Conservation (phyloP, 2,888 invertebrate genomes). For the Peribatodes rhomboidaria region DNA sequence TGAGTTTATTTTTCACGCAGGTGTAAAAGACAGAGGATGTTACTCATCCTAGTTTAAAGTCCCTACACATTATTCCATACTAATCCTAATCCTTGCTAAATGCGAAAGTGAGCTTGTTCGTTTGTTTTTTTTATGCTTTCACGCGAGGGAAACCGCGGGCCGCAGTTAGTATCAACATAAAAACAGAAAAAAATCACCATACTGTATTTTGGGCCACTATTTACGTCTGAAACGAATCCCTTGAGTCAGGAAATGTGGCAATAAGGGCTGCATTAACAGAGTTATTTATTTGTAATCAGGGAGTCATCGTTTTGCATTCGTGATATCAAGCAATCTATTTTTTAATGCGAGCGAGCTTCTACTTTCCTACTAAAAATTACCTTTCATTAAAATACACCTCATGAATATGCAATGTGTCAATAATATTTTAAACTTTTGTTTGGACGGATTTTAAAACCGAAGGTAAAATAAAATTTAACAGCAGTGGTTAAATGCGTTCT, state of each 20-base stretch:
- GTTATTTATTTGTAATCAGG: constrained; percentile 11
- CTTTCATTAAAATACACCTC: not conserved
- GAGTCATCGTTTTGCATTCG: constrained; percentile 9
- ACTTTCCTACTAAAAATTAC: not conserved
- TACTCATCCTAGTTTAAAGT: too few species aligned
- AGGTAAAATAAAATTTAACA: not conserved
- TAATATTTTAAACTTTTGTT: not conserved
- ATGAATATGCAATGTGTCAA: constrained; percentile 2
- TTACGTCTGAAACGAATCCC: not conserved
- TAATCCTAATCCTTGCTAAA: too few species aligned
- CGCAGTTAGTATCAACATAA: too few species aligned
- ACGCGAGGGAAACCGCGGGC: too few species aligned
- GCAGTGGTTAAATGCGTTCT: not conserved
- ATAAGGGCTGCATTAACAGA: not conserved
- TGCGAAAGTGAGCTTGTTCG: too few species aligned
- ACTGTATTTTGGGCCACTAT: not conserved
- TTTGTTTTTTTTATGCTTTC: too few species aligned
- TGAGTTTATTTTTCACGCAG: too few species aligned
- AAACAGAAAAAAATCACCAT: not conserved
- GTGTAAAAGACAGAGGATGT: too few species aligned
- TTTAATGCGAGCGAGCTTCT: not conserved
- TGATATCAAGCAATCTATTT: constrained; percentile 4
- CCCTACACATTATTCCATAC: too few species aligned
- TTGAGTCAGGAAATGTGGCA: not conserved
- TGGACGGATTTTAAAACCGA: not conserved